Conservation (phyloP, 1,140 invertebrate genomes). For the Papilio aristodemus region DNA sequence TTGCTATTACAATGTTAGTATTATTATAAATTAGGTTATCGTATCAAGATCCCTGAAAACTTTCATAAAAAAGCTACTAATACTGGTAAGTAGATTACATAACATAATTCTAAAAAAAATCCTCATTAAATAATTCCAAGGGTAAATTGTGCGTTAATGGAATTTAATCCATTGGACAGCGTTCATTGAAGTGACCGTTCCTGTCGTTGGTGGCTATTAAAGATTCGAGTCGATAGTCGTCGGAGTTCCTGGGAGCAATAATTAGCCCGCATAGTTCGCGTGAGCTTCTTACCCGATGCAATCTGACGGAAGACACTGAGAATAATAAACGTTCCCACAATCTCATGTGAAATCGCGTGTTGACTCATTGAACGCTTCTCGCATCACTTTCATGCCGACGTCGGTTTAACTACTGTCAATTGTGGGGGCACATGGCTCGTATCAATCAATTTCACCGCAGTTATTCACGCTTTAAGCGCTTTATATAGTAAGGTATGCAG, state of each 20-base stretch:
- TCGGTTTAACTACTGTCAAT: constrained; percentile 52
- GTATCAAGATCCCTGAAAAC: no score
- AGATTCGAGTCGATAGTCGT: neutral
- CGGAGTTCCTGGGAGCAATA: neutral
- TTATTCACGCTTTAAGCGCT: constrained; percentile 39
- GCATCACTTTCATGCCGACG: constrained; percentile 52
- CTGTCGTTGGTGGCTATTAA: constrained; percentile 25
- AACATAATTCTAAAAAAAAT: no score
- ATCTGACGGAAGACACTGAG: constrained; percentile 37
- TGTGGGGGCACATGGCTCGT: constrained; percentile 47
- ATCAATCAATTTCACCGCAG: constrained; percentile 53
- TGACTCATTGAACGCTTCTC: constrained; percentile 39
- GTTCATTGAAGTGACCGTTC: constrained; percentile 30
- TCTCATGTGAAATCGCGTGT: constrained; percentile 49
- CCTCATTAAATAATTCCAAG: neutral
- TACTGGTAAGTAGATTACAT: no score
- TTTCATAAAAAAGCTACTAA: no score
- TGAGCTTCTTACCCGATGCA: constrained; percentile 13
- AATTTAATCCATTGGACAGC: constrained; percentile 29
- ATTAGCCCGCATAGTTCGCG: constrained; percentile 36
- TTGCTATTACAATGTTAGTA: no score
- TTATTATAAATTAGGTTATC: no score
- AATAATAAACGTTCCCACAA: constrained; percentile 45
- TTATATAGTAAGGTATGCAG: constrained; percentile 33
- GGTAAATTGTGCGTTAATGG: neutral